Evolutionary conservation across 2,113 vertebrate species (phyloP).

Genomic region (Saguinus midas): DNA sequence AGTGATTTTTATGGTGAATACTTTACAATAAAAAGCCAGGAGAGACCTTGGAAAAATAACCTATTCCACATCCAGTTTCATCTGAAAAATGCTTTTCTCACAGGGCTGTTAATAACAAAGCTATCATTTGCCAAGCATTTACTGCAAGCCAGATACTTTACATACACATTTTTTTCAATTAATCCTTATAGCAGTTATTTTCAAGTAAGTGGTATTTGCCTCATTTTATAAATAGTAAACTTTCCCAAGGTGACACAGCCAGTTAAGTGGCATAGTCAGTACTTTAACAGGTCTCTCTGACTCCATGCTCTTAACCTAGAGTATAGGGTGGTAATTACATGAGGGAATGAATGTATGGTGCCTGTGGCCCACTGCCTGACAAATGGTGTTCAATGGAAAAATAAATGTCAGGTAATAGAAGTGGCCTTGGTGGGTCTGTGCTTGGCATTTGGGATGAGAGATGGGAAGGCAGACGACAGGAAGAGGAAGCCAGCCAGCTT

Average conservation of each 20-base stretch:
- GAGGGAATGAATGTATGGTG: not conserved
- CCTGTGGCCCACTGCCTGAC: not conserved
- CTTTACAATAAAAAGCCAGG: not conserved
- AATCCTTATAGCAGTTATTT: not conserved
- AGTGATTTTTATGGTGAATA: not conserved
- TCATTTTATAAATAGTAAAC: not conserved
- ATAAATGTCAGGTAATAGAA: conserved; percentile 36
- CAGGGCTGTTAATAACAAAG: not conserved
- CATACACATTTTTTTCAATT: not conserved
- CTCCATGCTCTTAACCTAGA: conserved; percentile 33
- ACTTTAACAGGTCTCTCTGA: not conserved
- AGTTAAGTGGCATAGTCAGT: not conserved
- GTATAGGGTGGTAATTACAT: not conserved
- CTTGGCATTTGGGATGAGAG: not conserved
- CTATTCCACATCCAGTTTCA: conserved; percentile 12
- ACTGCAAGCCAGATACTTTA: not conserved
- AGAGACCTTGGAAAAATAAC: conserved; percentile 15
- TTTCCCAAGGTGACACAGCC: conserved; percentile 22
- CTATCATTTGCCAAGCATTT: not conserved
- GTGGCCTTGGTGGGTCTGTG: not conserved
- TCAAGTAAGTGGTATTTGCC: not conserved
- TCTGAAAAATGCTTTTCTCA: conserved; percentile 39
- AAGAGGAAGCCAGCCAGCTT: not conserved
- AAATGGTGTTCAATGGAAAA: conserved; percentile 26
- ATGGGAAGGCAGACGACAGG: not conserved